Conservation (phyloP, 1,140 invertebrate genomes). For the Sminthurinus signatus region DNA sequence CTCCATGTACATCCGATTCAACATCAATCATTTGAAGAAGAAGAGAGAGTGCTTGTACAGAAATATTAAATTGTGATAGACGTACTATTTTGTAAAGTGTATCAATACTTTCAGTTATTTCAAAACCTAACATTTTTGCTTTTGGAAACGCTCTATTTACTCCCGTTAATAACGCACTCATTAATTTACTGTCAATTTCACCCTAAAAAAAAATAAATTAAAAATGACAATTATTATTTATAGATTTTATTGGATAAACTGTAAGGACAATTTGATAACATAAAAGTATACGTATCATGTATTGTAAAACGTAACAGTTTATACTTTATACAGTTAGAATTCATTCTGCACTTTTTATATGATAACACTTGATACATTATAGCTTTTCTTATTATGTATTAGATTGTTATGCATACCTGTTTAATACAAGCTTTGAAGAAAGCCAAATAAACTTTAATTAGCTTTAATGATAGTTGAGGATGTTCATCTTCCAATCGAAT, state of each 20-base stretch:
- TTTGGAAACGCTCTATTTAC: conserved; percentile 82
- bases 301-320: neutral
- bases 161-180: conserved; percentile 81
- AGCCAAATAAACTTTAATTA: conserved; percentile 88
- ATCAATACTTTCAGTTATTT: conserved; percentile 62
- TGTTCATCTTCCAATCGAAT: conserved; percentile 66
- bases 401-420: conserved; percentile 55
- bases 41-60: conserved; percentile 78
- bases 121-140: conserved; percentile 53
- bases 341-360: too few species aligned
- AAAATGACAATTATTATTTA: neutral
- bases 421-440: conserved; percentile 91
- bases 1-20: conserved; percentile 47
- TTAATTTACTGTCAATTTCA: conserved; percentile 83
- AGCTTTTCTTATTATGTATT: neutral
- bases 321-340: too few species aligned
- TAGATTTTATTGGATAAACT: too few species aligned
- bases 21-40: conserved; percentile 72
- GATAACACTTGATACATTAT: too few species aligned
- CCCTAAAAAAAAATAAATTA: too few species aligned
- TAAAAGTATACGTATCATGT: too few species aligned
- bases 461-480: conserved; percentile 64
- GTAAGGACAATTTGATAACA: too few species aligned
- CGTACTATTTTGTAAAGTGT: conserved; percentile 87
- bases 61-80: conserved; percentile 69